Evolutionary conservation across 2,113 vertebrate species (phyloP).

Genomic region (Pituophis catenifer): DNA sequence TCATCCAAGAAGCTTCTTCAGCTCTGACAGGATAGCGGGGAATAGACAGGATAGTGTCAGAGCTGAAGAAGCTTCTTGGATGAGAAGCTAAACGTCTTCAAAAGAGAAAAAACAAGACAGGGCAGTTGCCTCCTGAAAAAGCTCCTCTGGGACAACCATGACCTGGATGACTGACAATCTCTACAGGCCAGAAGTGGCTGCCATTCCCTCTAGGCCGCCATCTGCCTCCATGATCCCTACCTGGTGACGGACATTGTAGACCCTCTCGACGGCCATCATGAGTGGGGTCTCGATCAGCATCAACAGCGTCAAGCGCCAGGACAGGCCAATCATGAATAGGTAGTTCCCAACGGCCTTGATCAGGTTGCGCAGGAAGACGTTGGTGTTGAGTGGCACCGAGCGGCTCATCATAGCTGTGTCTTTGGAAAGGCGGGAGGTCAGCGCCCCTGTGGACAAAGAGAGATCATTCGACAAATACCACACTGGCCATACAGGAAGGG

Average conservation of each 20-base stretch:
- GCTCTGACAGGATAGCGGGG: too few relatives aligned
- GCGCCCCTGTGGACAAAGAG: constrained; percentile 69
- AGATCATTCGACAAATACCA: too few relatives aligned
- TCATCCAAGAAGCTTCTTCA: too few relatives aligned
- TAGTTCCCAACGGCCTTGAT: constrained; percentile 75
- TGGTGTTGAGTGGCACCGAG: constrained; percentile 76
- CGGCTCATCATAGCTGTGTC: constrained; percentile 75
- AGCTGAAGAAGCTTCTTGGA: too few relatives aligned
- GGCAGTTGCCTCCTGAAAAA: too few relatives aligned
- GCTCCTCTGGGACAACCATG: too few relatives aligned
- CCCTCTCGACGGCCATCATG: constrained; percentile 62
- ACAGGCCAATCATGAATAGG: constrained; percentile 76
- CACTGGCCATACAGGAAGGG: background rate
- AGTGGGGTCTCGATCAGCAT: constrained; percentile 75
- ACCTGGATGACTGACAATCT: too few relatives aligned
- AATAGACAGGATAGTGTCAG: too few relatives aligned
- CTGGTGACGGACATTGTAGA: constrained; percentile 73
- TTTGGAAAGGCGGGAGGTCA: constrained; percentile 74
- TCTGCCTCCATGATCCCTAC: constrained; percentile 44
- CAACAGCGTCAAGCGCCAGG: constrained; percentile 78
- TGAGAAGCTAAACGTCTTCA: too few relatives aligned
- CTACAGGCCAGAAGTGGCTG: too few relatives aligned
- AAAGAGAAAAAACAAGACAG: too few relatives aligned
- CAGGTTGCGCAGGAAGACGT: constrained; percentile 77
- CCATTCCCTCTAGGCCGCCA: background rate